A percentile compares a stretch with the other conserved stretches of the same genome.
Evolutionary conservation across 2,888 invertebrate genomes (phyloP).

Genomic region (Leptopterna dolabrata): DNA sequence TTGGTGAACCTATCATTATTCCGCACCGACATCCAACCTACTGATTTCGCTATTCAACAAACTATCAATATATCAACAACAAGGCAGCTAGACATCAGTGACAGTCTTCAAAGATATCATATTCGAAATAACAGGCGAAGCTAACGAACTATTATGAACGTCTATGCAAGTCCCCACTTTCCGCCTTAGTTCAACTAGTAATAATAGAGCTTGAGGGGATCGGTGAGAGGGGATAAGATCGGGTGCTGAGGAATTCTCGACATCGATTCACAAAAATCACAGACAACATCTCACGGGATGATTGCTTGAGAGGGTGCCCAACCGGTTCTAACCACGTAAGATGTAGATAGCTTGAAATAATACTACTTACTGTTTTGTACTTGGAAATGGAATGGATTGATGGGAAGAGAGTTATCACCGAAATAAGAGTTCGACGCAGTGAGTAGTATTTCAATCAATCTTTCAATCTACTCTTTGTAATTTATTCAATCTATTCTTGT

Average conservation of each 20-base stretch:
- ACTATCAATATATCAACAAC: neutral
- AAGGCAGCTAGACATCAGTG: neutral
- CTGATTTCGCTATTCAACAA: neutral
- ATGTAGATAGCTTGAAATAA: too few species aligned
- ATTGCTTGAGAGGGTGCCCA: too few species aligned
- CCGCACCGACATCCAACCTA: neutral
- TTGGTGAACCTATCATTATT: neutral
- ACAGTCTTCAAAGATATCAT: neutral
- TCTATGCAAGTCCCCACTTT: neutral
- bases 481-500: too few species aligned
- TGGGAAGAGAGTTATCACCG: too few species aligned
- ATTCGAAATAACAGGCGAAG: neutral
- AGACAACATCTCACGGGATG: too few species aligned
- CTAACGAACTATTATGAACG: neutral
- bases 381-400: too few species aligned
- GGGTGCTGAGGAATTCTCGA: too few species aligned
- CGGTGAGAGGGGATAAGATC: neutral
- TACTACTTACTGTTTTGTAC: too few species aligned
- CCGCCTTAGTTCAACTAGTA: neutral
- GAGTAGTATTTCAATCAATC: too few species aligned
- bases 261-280: neutral
- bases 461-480: too few species aligned
- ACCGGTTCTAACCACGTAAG: too few species aligned
- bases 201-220: neutral
- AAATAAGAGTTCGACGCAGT: too few species aligned